Percentiles rank a stretch among this genome's conserved stretches.
Conservation (phyloP, 1,140 invertebrate genomes). For the Dolichoris vasculosae region DNA sequence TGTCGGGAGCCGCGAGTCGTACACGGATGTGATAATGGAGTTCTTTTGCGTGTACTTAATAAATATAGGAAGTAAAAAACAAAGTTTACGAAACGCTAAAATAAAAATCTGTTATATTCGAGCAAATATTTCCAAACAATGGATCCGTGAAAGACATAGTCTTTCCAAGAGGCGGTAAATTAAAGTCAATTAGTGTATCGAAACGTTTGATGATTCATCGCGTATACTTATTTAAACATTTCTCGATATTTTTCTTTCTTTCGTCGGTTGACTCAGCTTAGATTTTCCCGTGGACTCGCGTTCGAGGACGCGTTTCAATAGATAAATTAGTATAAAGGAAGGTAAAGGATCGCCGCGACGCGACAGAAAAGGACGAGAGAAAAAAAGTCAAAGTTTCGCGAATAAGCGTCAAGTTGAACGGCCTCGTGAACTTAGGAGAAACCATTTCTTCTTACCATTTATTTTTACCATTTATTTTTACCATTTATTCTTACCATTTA, state of each 20-base stretch:
- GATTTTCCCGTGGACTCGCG: background rate
- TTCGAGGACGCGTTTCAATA: background rate
- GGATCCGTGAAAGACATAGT: no score
- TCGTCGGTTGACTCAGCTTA: background rate
- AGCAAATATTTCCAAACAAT: background rate
- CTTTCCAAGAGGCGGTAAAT: background rate
- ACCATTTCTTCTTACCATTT: conserved; percentile 21
- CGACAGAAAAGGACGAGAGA: background rate
- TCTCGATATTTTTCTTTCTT: background rate
- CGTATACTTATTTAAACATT: background rate
- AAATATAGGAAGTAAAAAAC: background rate
- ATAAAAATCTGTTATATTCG: background rate
- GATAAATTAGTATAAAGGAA: background rate
- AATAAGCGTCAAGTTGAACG: conserved; percentile 35
- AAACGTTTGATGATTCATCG: background rate
- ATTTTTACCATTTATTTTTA: conserved; percentile 24
- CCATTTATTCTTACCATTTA: conserved; percentile 16
- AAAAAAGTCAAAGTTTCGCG: background rate
- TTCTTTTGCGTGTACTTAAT: background rate
- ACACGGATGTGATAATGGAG: background rate
- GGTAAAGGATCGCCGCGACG: background rate
- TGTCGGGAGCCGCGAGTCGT: background rate
- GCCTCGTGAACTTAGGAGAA: conserved; percentile 42
- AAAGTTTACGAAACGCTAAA: background rate
- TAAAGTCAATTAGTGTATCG: background rate